Evolutionary conservation across 2,888 invertebrate genomes (phyloP).

Genomic region (Tetropium fuscum): DNA sequence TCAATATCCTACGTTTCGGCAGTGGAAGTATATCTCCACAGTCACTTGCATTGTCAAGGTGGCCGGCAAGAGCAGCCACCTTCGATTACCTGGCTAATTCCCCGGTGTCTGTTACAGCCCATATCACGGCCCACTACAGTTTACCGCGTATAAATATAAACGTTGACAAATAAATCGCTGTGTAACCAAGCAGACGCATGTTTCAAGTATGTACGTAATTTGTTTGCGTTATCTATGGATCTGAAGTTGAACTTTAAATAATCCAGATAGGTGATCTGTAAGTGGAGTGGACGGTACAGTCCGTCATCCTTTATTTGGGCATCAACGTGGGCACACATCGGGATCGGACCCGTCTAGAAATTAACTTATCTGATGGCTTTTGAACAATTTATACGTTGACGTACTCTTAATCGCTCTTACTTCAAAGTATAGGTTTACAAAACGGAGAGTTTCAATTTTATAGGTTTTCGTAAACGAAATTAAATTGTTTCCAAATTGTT

Average conservation of each 20-base stretch:
- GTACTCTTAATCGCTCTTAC: conserved; percentile 30
- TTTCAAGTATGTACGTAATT: conserved; percentile 40
- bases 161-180: conserved; percentile 35
- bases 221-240: conserved; percentile 47
- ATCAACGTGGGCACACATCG: conserved; percentile 41
- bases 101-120: conserved; percentile 17
- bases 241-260: conserved; percentile 51
- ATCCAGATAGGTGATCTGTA: conserved; percentile 48
- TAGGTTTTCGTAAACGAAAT: too few relatives aligned
- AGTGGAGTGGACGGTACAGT: conserved; percentile 42
- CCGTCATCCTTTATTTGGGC: conserved; percentile 51
- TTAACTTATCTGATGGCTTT: conserved; percentile 57
- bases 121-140: conserved; percentile 16
- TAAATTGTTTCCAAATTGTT: too few relatives aligned
- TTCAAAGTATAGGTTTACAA: background rate
- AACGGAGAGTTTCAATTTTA: background rate
- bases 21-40: too few relatives aligned
- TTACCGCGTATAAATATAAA: conserved; percentile 32
- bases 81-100: too few relatives aligned
- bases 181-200: conserved; percentile 32
- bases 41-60: too few relatives aligned
- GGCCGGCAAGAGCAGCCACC: too few relatives aligned
- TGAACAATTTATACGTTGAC: conserved; percentile 55
- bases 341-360: conserved; percentile 48
- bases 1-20: too few relatives aligned